phyloP scores from a whole-genome alignment of 2,113 vertebrate genomes.

The Ptilonorhynchus violaceus region DNA sequence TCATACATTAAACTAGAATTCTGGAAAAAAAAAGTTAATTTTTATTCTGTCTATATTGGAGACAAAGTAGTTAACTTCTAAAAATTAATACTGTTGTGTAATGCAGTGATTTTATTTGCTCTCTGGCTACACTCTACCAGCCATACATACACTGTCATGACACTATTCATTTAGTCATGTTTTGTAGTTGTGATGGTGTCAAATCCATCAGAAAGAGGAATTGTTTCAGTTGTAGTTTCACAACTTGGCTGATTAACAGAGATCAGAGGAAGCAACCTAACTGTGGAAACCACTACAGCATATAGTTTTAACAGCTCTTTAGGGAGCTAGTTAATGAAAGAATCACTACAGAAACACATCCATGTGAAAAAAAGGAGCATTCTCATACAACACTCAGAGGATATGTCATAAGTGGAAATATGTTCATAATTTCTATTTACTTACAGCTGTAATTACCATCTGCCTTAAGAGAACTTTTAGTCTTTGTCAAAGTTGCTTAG shows the following conservation, averaged over 20 bases:
- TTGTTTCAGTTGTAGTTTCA: conserved; percentile 69
- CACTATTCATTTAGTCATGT: conserved; percentile 51
- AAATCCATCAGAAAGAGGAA: conserved; percentile 71
- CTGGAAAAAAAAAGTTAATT: background rate
- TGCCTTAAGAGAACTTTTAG: conserved; percentile 43
- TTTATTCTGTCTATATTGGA: conserved; percentile 8
- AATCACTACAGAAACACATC: conserved; percentile 69
- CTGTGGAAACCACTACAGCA: conserved; percentile 65
- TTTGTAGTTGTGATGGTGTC: conserved; percentile 64
- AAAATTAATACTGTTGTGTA: conserved; percentile 26
- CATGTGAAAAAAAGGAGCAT: conserved; percentile 46
- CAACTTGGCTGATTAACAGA: conserved; percentile 72
- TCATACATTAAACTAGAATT: background rate
- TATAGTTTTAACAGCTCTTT: conserved; percentile 73
- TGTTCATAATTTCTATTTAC: conserved; percentile 73
- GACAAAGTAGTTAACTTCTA: conserved; percentile 46
- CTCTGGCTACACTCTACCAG: background rate
- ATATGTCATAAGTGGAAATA: conserved; percentile 59
- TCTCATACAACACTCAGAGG: conserved; percentile 55
- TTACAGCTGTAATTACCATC: conserved; percentile 67
- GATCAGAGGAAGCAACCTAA: conserved; percentile 69
- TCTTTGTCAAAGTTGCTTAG: conserved; percentile 55
- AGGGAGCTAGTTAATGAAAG: conserved; percentile 76
- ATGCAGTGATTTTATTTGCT: conserved; percentile 44
- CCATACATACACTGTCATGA: background rate